Conservation (phyloP, 2,113 vertebrate species). For the Sterrhoptilus dennistouni region DNA sequence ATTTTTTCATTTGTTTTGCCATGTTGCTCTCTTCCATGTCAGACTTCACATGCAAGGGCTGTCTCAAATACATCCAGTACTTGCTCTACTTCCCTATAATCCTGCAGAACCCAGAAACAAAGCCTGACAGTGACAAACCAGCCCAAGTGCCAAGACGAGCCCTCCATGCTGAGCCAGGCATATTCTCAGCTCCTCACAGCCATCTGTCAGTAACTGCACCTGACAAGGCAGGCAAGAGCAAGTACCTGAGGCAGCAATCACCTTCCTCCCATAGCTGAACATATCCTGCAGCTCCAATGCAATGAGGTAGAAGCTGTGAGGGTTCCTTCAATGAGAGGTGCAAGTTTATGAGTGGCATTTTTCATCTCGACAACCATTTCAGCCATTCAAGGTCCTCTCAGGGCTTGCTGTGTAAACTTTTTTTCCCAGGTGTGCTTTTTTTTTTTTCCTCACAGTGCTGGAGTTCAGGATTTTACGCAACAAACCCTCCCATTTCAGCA, state of each 20-base stretch:
- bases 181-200: neutral
- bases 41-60: neutral
- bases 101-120: neutral
- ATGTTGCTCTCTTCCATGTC: neutral
- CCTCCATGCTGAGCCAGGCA: conserved; percentile 21
- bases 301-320: neutral
- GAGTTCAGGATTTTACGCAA: neutral
- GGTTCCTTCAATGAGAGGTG: neutral
- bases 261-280: neutral
- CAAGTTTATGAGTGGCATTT: neutral
- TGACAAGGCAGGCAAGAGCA: neutral
- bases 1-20: neutral
- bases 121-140: neutral
- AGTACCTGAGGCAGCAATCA: neutral
- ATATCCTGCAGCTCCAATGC: neutral
- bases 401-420: neutral
- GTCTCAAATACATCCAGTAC: neutral
- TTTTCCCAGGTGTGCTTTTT: neutral
- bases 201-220: conserved; percentile 5
- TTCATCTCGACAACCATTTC: neutral
- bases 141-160: neutral
- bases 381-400: neutral
- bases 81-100: neutral
- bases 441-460: neutral
- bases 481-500: neutral